Evolutionary conservation across 2,113 vertebrate genomes (phyloP), one percentile per base, ranked within the genome.

Genomic region (Tetraodon nigroviridis): DNA sequence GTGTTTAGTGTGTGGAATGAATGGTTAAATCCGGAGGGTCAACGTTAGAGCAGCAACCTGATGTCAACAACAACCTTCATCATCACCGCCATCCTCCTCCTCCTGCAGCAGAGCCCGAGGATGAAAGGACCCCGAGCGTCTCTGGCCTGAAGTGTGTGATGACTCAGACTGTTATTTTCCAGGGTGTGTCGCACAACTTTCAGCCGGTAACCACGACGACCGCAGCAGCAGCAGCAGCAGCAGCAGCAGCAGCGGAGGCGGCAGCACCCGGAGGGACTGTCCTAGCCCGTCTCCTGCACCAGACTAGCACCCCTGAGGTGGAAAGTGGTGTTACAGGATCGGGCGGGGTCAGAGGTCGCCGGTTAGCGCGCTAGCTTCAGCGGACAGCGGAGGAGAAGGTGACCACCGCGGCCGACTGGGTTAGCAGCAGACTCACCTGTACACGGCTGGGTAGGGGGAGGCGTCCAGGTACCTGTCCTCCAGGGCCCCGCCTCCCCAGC

Each of bases 401-500:
- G 3, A 12, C 32, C 12, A 37, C 12, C 3, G 12, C 32, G 12
- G 8, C 32, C 3, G 32, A 12, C 32, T 12, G 32, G 11, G 6
- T 37, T 11, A 37, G 32, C 32, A 2, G 13, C 46, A 18, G 5
- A 57, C 55, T 58, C 84, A 91, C 90, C 88, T 80, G 83, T 88
- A 90, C 53, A 87, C 84, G 1, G 86, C 85, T 0, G 80, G 85
- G 64, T 82, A 84, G 20, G 87, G 87, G 3, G 86, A 76, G 40
- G 85, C 66, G n/a, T 86, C 82, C 62, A 81, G 64, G 79, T 88
- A 82, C 61, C 81, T 66, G 79, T 90, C 89, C 47, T 89, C 86
- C 76, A 88, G 61, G 48, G 83, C 78, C 49, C 85, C 86, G 29
- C 89, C 87, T 60, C 86, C 84, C 85, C 90, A 92, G 82, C 90